Percentiles rank a stretch among this genome's conserved stretches.
Conservation (phyloP, 2,888 invertebrate species). For the Synergus itoensis region DNA sequence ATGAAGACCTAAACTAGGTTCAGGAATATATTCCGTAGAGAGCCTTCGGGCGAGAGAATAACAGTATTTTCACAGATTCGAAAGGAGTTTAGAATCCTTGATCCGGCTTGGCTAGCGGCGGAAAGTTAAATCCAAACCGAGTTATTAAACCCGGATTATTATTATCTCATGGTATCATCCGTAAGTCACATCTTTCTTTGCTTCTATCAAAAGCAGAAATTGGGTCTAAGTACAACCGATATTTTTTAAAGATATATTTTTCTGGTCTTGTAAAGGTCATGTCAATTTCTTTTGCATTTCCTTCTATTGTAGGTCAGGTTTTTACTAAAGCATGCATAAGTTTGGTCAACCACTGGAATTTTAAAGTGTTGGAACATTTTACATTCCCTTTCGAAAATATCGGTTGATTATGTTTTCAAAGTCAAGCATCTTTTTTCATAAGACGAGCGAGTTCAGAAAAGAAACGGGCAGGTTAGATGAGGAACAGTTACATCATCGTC, state of each 20-base stretch:
- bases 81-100: constrained; percentile 43
- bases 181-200: constrained; percentile 27
- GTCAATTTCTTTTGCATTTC: neutral
- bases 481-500: constrained; percentile 47
- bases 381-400: constrained; percentile 4
- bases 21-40: neutral
- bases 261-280: neutral
- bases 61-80: constrained; percentile 64
- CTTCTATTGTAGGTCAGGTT: neutral
- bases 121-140: constrained; percentile 24
- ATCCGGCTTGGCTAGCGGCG: neutral
- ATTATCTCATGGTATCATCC: constrained; percentile 29
- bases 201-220: neutral
- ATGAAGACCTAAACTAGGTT: neutral
- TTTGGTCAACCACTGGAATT: neutral
- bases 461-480: constrained; percentile 45
- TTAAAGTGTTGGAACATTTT: neutral
- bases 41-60: constrained; percentile 54
- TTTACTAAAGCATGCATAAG: neutral
- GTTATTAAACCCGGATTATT: constrained; percentile 44
- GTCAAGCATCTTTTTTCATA: constrained; percentile 24
- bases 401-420: constrained; percentile 10
- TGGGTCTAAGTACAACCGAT: constrained; percentile 26
- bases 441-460: constrained; percentile 17
- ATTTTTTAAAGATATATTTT: constrained; percentile 23